Evolutionary conservation across 2,113 vertebrate species (phyloP), one percentile per base, ranked within the genome.

Genomic region (Cynoglossus semilaevis): DNA sequence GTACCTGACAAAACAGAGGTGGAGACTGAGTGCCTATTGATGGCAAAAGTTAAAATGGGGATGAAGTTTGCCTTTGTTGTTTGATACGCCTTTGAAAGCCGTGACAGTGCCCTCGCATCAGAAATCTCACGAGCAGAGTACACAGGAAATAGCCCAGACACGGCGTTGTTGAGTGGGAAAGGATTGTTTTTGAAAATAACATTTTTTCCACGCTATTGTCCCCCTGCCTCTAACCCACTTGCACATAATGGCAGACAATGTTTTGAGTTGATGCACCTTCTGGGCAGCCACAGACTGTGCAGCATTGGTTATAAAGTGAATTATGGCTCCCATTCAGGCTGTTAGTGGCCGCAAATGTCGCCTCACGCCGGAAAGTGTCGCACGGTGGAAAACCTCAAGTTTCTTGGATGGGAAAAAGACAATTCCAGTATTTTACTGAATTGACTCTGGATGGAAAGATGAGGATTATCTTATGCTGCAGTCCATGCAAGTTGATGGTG

Each of bases 81-180:
- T 87, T 88, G 86, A 88, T 90, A 89, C 88, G 81, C 85, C 84
- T 88, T 83, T 87, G 77, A 83, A 84, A 88, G 68, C 89, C 85
- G 68, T 91, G 89, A 89, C 90, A 88, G 90, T 91, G 83, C 87
- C 75, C 88, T 84, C 77, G 81, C 87, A 90, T 90, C 88, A 83
- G 86, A 90, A 88, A 89, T 88, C 87, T 89, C 88, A 86, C 89
- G 88, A 90, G 78, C 84, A 84, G 85, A 85, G 89, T 85, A 88
- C 85, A 90, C 81, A 87, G 90, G 87, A 90, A 92, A 91, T 90
- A 87, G 85, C 84, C 82, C 78, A 51, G 89, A 90, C 87, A 82
- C 82, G 74, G 77, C 76, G 55, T 84, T 85, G 84, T 84, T 71
- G 81, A 88, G 76, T 83, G 85, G 83, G 72, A 74, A 85, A 86